These are phyloP conservation scores for Ptychadena robeensis DNA, from an alignment of 2,797 vertebrate species.

Conservation along the genomic window DNA sequence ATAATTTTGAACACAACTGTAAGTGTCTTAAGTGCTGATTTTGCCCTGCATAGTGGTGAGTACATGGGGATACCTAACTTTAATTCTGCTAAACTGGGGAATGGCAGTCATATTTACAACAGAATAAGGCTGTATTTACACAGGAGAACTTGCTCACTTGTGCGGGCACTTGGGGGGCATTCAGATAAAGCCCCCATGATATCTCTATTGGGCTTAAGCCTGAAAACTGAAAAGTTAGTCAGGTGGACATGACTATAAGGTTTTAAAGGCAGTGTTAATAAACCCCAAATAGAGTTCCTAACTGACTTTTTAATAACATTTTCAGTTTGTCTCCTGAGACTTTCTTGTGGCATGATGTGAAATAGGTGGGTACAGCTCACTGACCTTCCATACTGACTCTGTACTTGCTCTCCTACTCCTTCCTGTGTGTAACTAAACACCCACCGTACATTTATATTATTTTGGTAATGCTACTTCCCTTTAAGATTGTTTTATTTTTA, in stretches of 20 bases:
- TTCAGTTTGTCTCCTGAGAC: constrained; percentile 14
- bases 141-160: too few relatives aligned
- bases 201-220: too few relatives aligned
- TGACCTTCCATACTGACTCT: constrained; percentile 16
- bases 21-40: too few relatives aligned
- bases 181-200: too few relatives aligned
- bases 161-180: too few relatives aligned
- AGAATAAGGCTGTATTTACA: too few relatives aligned
- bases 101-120: neutral
- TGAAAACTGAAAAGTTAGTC: too few relatives aligned
- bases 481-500: constrained; percentile 22
- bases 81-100: neutral
- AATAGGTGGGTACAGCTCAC: constrained; percentile 12
- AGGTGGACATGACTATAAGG: too few relatives aligned
- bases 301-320: neutral
- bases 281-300: neutral
- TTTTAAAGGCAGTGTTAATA: too few relatives aligned
- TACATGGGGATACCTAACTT: neutral
- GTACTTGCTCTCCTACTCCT: constrained; percentile 52
- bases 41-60: neutral
- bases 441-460: constrained; percentile 19
- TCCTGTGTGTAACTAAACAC: constrained; percentile 51
- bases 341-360: constrained; percentile 47
- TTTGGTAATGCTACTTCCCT: constrained; percentile 38
- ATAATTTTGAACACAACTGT: too few relatives aligned